Conservation (phyloP, 2,113 vertebrate genomes). For the Actenoides hombroni region DNA sequence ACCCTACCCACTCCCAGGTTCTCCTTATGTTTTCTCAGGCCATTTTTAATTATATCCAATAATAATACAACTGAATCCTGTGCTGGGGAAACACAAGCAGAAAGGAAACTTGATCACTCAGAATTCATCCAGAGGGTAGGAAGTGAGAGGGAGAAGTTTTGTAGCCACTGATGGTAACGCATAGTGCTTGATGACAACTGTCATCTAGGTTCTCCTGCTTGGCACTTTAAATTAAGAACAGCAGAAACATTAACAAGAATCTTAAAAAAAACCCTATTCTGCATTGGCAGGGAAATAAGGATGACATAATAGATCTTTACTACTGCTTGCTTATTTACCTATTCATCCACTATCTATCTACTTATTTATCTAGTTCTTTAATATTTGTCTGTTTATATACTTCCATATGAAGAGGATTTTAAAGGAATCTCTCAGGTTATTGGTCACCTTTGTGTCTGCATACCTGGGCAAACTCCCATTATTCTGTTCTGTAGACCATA, state of each 20-base stretch:
- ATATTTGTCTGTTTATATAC: not conserved
- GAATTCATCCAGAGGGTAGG: not conserved
- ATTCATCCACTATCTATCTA: not conserved
- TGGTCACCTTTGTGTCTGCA: not conserved
- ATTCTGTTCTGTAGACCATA: not conserved
- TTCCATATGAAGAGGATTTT: not conserved
- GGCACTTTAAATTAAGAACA: not conserved
- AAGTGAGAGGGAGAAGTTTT: not conserved
- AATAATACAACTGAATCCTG: not conserved
- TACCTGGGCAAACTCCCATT: not conserved
- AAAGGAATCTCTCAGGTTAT: not conserved
- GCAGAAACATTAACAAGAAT: not conserved
- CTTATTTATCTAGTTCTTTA: not conserved
- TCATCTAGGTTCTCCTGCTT: not conserved
- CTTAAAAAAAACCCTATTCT: not conserved
- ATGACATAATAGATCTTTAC: not conserved
- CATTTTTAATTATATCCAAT: not conserved
- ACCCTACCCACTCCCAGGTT: not conserved
- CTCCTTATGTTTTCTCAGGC: not conserved
- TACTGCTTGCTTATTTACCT: not conserved
- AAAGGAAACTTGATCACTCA: not conserved
- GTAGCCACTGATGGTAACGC: not conserved
- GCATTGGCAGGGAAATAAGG: not conserved
- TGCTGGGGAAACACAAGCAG: not conserved
- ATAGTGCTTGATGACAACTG: not conserved